These are phyloP conservation scores for Platyura marginata DNA, from an alignment of 1,140 invertebrate species.

Conservation along the genomic window DNA sequence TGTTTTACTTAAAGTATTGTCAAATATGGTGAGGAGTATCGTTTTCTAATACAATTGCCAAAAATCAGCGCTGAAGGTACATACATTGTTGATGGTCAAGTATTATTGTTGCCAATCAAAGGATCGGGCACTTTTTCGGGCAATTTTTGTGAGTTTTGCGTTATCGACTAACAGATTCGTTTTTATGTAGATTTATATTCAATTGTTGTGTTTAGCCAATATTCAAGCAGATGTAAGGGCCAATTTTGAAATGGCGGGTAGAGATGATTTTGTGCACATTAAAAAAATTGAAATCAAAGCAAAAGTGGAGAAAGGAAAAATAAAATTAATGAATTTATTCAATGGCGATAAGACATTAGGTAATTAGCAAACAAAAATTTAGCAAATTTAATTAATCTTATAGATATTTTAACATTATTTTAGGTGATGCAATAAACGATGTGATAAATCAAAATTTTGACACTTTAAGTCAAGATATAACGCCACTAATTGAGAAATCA, in stretches of 20 bases:
- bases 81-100: constrained; percentile 38
- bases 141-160: constrained; percentile 33
- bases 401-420: background rate
- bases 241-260: constrained; percentile 12
- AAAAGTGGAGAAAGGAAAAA: constrained; percentile 30
- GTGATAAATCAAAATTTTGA: constrained; percentile 44
- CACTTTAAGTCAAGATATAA: constrained; percentile 33
- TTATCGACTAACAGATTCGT: background rate
- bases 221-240: no score
- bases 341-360: constrained; percentile 35
- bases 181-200: no score
- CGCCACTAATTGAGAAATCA: constrained; percentile 34
- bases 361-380: no score
- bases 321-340: constrained; percentile 40
- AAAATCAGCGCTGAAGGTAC: constrained; percentile 33
- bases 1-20: constrained; percentile 26
- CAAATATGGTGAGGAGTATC: constrained; percentile 24
- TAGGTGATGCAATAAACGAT: constrained; percentile 31
- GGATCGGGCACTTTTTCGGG: constrained; percentile 37
- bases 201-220: no score
- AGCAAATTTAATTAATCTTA: background rate
- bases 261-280: constrained; percentile 30
- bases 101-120: constrained; percentile 37
- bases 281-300: constrained; percentile 33
- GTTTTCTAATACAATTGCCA: constrained; percentile 32